Evolutionary conservation across 2,797 vertebrate genomes (phyloP), one percentile per base, ranked within the genome.

Genomic region (Valencia hispanica): DNA sequence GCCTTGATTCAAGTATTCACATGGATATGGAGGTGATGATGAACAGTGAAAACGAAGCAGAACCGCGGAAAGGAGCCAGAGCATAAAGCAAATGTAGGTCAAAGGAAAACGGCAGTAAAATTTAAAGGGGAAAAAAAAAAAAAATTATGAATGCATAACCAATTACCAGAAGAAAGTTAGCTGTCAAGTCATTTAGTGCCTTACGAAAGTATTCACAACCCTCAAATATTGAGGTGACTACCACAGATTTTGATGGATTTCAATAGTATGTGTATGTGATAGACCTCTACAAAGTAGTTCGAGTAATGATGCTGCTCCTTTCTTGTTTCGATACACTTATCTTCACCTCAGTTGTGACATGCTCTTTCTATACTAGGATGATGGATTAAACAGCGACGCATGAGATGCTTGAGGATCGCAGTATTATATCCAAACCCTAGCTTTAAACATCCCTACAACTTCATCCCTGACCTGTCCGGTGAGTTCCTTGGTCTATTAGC

Each of bases 21-120:
- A 70, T 88, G 88, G 92, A 93, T 90, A 80, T 81, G 53, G 79
- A 84, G 79, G 77, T 80, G 92, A 87, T 59, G n/a, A 79, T 27
- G 73, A 80, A 74, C 77, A 70, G 71, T 79, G 83, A 79, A 80
- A 82, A 77, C 57, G 34, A 45, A 43, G 73, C 55, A 53, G 50
- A 41, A 50, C 74, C 39, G 43, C 66, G 57, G 47, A 79, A 27
- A 75, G 41, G 80, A 36, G 81, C 59, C 72, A 81, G 66, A 74
- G 74, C 74, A 55, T 34, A 74, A 82, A 86, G 72, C 43, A 82
- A 85, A 89, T 82, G 59, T 84, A 71, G 82, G 85, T 48, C 86
- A 86, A 74, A 74, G 71, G 79, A 75, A 78, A 72, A 63, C 11
- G 9, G 25, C 36, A 32, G 39, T 36, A 59, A 57, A 68, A 61